These are phyloP conservation scores for Eremobia ochroleuca DNA, from an alignment of 2,888 invertebrate species.

Conservation along the genomic window DNA sequence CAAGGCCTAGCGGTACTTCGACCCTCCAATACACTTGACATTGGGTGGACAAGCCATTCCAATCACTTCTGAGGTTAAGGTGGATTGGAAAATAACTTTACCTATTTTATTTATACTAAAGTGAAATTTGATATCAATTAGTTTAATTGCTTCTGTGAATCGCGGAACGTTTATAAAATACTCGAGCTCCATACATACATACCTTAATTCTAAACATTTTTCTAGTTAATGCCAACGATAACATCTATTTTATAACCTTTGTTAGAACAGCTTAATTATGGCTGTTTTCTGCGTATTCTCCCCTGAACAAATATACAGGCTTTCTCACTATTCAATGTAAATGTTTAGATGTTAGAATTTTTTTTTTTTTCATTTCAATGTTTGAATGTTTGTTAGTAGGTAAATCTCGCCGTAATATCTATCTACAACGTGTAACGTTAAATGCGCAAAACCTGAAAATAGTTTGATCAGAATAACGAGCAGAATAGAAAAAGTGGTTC, in stretches of 20 bases:
- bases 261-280: slow-evolving; percentile 31
- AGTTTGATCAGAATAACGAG: too few species aligned
- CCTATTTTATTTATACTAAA: slow-evolving; percentile 22
- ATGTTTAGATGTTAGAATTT: slow-evolving; percentile 21
- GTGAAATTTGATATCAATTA: slow-evolving; percentile 41
- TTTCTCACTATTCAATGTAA: slow-evolving; percentile 28
- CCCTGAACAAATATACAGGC: slow-evolving; percentile 25
- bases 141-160: slow-evolving; percentile 40
- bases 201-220: slow-evolving; percentile 40
- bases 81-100: slow-evolving; percentile 33
- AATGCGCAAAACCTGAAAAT: too few species aligned
- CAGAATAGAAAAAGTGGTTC: too few species aligned
- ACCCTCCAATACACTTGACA: slow-evolving; percentile 83
- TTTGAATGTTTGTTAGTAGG: slow-evolving; percentile 18
- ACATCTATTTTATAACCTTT: slow-evolving; percentile 42
- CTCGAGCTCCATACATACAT: background rate
- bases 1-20: slow-evolving; percentile 76
- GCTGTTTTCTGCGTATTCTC: slow-evolving; percentile 51
- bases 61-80: slow-evolving; percentile 61
- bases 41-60: slow-evolving; percentile 73
- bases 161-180: slow-evolving; percentile 21
- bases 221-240: slow-evolving; percentile 37
- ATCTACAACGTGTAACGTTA: too few species aligned
- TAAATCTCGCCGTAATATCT: slow-evolving; percentile 24
- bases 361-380: too few species aligned